Percentiles rank a stretch among this genome's conserved stretches.
Evolutionary conservation across 2,888 invertebrate species (phyloP).

Genomic region (Drosophila neotestacea): DNA sequence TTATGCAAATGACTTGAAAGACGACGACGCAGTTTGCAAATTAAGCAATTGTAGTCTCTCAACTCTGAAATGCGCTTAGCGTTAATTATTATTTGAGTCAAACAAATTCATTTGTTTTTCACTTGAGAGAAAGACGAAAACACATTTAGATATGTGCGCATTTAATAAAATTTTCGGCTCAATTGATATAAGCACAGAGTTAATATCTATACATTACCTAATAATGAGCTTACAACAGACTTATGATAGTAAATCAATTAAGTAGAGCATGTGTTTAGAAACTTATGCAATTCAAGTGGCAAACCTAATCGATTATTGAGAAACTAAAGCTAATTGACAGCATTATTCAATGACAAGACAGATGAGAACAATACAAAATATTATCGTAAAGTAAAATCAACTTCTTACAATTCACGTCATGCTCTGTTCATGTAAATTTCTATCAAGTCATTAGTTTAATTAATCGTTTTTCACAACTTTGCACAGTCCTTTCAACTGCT

Average conservation of each 20-base stretch:
- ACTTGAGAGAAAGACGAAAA: constrained; percentile 22
- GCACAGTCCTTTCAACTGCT: constrained; percentile 5
- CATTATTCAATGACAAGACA: constrained; percentile 2
- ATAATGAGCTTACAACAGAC: neutral
- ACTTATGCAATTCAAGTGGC: neutral
- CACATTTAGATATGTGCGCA: neutral
- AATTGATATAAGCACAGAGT: neutral
- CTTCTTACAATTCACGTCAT: constrained; percentile 12
- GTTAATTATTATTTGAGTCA: constrained; percentile 59
- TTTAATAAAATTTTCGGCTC: neutral
- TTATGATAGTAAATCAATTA: constrained; percentile 4
- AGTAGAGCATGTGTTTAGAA: constrained; percentile 1
- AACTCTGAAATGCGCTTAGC: constrained; percentile 11
- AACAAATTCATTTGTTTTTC: constrained; percentile 44
- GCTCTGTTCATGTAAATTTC: constrained; percentile 38
- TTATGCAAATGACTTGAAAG: constrained; percentile 51
- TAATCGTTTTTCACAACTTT: constrained; percentile 65
- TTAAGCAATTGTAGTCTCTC: constrained; percentile 26
- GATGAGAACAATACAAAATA: constrained; percentile 7
- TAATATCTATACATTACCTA: neutral
- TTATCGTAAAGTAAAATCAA: constrained; percentile 21
- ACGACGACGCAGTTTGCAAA: constrained; percentile 36
- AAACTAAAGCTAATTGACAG: neutral
- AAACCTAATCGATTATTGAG: neutral
- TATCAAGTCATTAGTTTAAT: constrained; percentile 74